These are phyloP conservation scores for Chlorocebus sabaeus DNA, from an alignment of 2,113 vertebrate species.

Conservation along the genomic window DNA sequence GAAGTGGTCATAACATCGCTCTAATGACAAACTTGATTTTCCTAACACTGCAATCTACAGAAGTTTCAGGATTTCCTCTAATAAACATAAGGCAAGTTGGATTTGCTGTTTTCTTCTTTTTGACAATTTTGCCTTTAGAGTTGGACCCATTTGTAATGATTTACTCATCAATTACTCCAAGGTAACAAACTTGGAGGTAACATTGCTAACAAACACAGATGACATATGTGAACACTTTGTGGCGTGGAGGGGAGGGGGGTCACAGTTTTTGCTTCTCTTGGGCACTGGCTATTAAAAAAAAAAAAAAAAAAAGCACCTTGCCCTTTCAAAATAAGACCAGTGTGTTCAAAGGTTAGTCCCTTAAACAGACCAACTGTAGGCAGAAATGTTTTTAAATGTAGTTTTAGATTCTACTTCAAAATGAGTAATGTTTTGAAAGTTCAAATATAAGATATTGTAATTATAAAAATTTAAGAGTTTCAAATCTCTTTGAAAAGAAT, in stretches of 20 bases:
- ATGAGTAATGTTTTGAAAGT: not conserved
- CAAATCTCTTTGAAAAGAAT: not conserved
- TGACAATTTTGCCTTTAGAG: not conserved
- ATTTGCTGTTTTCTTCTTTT: not conserved
- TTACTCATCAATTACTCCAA: not conserved
- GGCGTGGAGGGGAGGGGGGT: not conserved
- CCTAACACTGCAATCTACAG: constrained; percentile 31
- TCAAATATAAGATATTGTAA: not conserved
- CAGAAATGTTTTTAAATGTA: not conserved
- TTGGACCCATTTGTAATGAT: not conserved
- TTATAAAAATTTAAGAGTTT: not conserved
- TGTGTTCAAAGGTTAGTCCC: not conserved
- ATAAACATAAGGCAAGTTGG: not conserved
- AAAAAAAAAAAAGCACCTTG: not conserved
- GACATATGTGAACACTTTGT: not conserved
- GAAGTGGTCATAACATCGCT: constrained; percentile 3
- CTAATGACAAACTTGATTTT: constrained; percentile 11
- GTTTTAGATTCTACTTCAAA: not conserved
- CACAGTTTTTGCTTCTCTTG: not conserved
- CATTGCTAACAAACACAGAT: not conserved
- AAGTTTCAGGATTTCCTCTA: constrained; percentile 40
- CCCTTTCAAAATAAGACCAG: not conserved
- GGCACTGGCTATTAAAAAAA: not conserved
- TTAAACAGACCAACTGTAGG: not conserved
- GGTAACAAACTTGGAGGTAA: not conserved